phyloP scores from a whole-genome alignment of 2,888 invertebrate genomes.

The Rhimphoctona megacephalus region DNA sequence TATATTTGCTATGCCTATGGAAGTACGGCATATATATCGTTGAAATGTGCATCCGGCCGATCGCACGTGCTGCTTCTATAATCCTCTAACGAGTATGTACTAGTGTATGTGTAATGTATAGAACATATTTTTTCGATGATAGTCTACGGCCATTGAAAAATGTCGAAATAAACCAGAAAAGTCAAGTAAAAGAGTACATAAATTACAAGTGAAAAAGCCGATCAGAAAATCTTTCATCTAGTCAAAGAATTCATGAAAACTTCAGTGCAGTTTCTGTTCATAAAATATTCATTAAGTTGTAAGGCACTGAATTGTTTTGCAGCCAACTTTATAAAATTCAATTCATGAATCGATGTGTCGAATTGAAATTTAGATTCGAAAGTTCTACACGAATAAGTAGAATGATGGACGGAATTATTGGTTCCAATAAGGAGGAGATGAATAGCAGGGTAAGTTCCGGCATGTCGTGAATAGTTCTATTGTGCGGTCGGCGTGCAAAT shows the following conservation, averaged over 20 bases:
- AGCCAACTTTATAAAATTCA: background rate
- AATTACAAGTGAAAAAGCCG: background rate
- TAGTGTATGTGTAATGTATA: background rate
- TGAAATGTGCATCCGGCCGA: slow-evolving; percentile 57
- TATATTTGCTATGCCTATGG: background rate
- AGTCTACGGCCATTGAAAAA: background rate
- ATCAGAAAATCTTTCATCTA: background rate
- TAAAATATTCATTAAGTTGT: background rate
- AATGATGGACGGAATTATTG: slow-evolving; percentile 28
- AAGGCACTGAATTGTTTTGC: background rate
- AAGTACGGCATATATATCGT: background rate
- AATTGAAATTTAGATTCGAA: background rate
- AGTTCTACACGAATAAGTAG: background rate
- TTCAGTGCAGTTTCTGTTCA: background rate
- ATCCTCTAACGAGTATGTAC: background rate
- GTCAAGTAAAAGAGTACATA: background rate
- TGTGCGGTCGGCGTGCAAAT: slow-evolving; percentile 59
- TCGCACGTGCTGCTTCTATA: slow-evolving; percentile 44
- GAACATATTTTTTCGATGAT: background rate
- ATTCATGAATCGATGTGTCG: background rate
- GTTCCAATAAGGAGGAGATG: slow-evolving; percentile 15
- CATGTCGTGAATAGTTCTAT: slow-evolving; percentile 49
- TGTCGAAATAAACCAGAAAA: background rate
- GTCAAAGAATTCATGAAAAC: background rate
- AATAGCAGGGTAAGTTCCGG: slow-evolving; percentile 18